Evolutionary conservation across 1,140 invertebrate genomes (phyloP).

Genomic region (Zaprionus ornatus): DNA sequence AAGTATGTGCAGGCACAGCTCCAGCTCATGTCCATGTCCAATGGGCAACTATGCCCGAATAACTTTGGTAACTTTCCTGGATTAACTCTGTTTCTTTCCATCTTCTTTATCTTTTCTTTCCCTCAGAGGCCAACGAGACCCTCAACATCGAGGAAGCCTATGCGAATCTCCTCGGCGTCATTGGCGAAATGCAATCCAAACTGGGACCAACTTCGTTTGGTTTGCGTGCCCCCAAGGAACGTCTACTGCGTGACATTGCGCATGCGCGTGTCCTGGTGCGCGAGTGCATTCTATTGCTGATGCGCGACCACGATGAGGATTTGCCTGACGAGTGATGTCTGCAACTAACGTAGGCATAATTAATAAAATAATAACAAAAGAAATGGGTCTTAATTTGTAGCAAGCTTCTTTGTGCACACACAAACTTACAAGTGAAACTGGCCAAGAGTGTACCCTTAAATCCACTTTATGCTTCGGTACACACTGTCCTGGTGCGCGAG

Average conservation of each 20-base stretch:
- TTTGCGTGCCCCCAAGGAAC: conserved; percentile 55
- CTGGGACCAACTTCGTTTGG: conserved; percentile 48
- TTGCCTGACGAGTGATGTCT: conserved; percentile 43
- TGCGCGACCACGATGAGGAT: conserved; percentile 26
- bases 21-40: conserved; percentile 44
- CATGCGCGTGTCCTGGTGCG: conserved; percentile 57
- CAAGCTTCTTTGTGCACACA: no score
- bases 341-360: conserved; percentile 14
- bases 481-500: conserved; percentile 31
- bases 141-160: conserved; percentile 40
- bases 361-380: conserved; percentile 31
- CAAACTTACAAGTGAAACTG: no score
- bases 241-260: conserved; percentile 57
- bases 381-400: background rate
- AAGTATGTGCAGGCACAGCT: conserved; percentile 61
- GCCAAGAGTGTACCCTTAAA: no score
- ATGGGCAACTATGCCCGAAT: background rate
- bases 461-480: no score
- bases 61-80: background rate
- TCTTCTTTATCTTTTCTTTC: background rate
- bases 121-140: background rate
- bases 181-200: conserved; percentile 42
- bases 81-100: background rate
- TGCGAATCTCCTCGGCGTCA: conserved; percentile 39
- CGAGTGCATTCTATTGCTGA: conserved; percentile 48